phyloP scores from a whole-genome alignment of 1,140 invertebrate genomes.

The Mylabris phalerata region DNA sequence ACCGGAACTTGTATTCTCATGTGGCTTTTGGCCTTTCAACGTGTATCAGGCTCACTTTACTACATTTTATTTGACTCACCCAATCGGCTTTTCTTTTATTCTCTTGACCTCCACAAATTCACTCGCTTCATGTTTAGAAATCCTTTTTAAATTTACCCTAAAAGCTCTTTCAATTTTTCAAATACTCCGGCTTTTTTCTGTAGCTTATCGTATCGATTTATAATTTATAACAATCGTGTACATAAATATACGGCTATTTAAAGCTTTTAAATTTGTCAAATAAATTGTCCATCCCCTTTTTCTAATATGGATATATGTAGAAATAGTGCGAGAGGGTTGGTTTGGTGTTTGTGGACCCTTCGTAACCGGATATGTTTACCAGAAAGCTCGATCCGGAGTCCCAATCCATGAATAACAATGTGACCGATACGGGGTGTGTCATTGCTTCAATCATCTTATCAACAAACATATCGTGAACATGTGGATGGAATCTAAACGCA shows the following conservation, averaged over 20 bases:
- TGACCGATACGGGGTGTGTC: slow-evolving; percentile 3
- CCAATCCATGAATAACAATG: slow-evolving; percentile 41
- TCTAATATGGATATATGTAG: no score
- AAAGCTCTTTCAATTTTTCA: slow-evolving; percentile 37
- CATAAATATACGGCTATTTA: no score
- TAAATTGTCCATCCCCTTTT: no score
- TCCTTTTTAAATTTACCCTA: slow-evolving; percentile 30
- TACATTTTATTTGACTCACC: slow-evolving; percentile 26
- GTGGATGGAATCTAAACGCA: slow-evolving; percentile 26
- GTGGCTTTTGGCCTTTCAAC: slow-evolving; percentile 33
- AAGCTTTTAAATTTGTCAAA: no score
- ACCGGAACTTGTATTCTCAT: slow-evolving; percentile 36
- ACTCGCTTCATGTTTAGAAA: slow-evolving; percentile 8
- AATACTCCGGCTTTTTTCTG: slow-evolving; percentile 5
- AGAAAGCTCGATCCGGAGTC: slow-evolving; percentile 30
- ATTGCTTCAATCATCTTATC: slow-evolving; percentile 33
- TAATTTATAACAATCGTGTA: no score
- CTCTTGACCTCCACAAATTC: slow-evolving; percentile 26
- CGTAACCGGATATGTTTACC: slow-evolving; percentile 37
- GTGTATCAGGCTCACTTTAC: slow-evolving; percentile 33
- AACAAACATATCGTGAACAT: slow-evolving; percentile 35
- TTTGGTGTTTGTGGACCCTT: slow-evolving; percentile 11
- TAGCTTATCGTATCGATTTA: no score
- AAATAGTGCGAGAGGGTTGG: slow-evolving; percentile 13
- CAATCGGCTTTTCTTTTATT: slow-evolving; percentile 7